These are phyloP conservation scores for Pseudeuparius sepicola DNA, from an alignment of 2,888 invertebrate genomes.

Conservation along the genomic window DNA sequence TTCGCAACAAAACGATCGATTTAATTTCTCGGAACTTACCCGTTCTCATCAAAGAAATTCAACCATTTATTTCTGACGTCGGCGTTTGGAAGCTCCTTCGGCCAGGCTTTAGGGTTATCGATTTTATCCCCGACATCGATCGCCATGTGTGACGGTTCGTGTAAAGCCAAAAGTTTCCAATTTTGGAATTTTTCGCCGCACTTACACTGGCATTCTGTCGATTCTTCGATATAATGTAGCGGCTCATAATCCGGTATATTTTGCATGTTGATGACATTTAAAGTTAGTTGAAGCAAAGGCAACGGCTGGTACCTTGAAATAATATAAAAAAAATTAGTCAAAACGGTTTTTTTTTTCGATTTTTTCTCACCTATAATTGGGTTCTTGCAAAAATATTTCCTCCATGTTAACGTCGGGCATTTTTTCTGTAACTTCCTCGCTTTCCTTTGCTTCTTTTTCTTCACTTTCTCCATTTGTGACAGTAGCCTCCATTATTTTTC, in stretches of 20 bases:
- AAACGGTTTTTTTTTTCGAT: constrained; percentile 10
- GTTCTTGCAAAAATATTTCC: constrained; percentile 7
- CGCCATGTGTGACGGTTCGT: constrained; percentile 35
- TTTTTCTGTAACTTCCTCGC: constrained; percentile 20
- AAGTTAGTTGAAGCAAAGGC: constrained; percentile 29
- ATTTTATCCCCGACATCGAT: constrained; percentile 34
- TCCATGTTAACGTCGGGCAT: constrained; percentile 7
- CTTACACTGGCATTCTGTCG: constrained; percentile 30
- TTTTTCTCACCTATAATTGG: constrained; percentile 7
- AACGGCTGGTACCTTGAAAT: constrained; percentile 31
- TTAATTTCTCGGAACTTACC: constrained; percentile 21
- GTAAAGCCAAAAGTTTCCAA: constrained; percentile 32
- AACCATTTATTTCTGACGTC: constrained; percentile 36
- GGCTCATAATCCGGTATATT: constrained; percentile 31
- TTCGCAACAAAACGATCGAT: too few relatives aligned
- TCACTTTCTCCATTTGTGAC: constrained; percentile 3
- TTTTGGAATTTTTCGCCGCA: constrained; percentile 32
- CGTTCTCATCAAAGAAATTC: constrained; percentile 27
- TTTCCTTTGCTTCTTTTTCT: constrained; percentile 12
- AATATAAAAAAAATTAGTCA: too few relatives aligned
- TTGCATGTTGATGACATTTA: constrained; percentile 33
- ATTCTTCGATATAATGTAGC: constrained; percentile 22
- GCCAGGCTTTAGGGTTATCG: constrained; percentile 33
- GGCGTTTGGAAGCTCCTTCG: constrained; percentile 27
- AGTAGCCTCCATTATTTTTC: constrained; percentile 1